Conservation (phyloP, 2,797 vertebrate genomes). For the Xerus rutilus region DNA sequence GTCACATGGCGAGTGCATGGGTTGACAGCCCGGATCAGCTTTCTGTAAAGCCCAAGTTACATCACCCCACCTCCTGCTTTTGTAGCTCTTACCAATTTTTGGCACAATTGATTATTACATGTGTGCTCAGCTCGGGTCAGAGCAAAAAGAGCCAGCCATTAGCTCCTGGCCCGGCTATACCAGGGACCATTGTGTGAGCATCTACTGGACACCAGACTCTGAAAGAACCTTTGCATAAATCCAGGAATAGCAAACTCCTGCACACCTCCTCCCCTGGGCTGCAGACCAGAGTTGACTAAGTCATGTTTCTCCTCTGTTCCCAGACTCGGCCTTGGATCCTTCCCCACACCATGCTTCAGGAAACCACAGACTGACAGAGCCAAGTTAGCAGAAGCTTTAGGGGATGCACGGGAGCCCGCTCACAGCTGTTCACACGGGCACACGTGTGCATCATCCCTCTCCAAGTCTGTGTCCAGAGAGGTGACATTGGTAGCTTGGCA, state of each 20-base stretch:
- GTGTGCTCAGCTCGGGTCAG: background rate
- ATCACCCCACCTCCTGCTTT: background rate
- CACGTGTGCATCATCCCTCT: background rate
- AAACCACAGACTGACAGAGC: background rate
- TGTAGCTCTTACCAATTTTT: background rate
- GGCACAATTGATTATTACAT: too few species aligned
- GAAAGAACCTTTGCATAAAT: background rate
- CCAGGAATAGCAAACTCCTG: background rate
- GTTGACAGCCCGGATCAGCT: background rate
- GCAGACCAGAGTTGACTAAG: background rate
- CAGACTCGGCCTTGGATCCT: background rate
- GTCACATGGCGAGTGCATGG: background rate
- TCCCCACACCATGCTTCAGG: background rate
- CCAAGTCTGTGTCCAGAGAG: background rate
- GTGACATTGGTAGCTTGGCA: background rate
- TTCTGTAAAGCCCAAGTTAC: background rate
- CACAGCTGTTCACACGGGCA: background rate
- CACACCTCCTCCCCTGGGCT: fast-evolving
- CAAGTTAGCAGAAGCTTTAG: background rate
- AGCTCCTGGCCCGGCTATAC: too few species aligned
- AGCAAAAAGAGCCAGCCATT: background rate
- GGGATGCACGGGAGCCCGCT: background rate
- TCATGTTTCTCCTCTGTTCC: background rate
- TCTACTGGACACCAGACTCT: background rate
- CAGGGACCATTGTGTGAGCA: background rate